Conservation (phyloP, 2,797 vertebrate genomes). For the Dendrocincla fuliginosa region DNA sequence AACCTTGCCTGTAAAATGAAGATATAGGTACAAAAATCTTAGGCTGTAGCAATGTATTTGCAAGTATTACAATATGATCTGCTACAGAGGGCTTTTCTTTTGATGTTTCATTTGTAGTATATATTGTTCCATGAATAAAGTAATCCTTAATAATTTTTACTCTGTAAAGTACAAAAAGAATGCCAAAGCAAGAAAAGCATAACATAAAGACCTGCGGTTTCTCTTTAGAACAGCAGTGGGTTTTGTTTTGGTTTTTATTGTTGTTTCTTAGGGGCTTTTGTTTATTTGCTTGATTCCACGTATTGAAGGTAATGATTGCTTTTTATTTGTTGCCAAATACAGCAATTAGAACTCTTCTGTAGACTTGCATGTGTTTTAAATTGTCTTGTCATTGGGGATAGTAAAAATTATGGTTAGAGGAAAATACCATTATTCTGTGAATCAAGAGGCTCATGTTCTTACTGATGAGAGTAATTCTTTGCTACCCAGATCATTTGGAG, state of each 20-base stretch:
- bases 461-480: neutral
- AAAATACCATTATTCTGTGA: neutral
- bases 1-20: slow-evolving; percentile 38
- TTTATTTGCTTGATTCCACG: neutral
- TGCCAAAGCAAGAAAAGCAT: neutral
- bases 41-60: neutral
- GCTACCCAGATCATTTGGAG: neutral
- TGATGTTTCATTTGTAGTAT: slow-evolving; percentile 31
- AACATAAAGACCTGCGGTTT: neutral
- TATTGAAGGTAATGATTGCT: neutral
- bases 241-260: neutral
- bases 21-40: slow-evolving; percentile 30
- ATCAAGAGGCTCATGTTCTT: neutral
- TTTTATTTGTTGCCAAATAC: neutral
- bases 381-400: neutral
- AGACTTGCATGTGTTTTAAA: neutral
- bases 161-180: neutral
- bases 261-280: accelerated
- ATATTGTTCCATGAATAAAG: slow-evolving; percentile 22
- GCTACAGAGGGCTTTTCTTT: slow-evolving; percentile 15
- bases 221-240: neutral
- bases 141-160: slow-evolving; percentile 24
- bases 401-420: neutral
- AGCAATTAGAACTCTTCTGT: neutral
- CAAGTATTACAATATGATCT: slow-evolving; percentile 45